phyloP scores from a whole-genome alignment of 2,888 invertebrate species.

The Venusia cambrica region DNA sequence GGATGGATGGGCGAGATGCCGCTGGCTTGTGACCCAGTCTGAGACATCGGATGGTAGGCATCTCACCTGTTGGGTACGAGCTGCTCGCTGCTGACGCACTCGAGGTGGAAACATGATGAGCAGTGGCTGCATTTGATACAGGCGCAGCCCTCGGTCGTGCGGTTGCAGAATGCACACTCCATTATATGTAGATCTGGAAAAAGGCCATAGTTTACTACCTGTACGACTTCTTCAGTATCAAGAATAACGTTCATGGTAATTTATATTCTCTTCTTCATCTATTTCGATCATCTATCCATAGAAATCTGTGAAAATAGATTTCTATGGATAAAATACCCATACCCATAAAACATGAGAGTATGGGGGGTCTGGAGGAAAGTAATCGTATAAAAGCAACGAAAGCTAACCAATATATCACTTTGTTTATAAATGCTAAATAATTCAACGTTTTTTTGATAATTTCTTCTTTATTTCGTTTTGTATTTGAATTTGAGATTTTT shows the following conservation, averaged over 20 bases:
- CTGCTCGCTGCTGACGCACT: slow-evolving; percentile 56
- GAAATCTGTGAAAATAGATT: too few relatives aligned
- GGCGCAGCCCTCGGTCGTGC: slow-evolving; percentile 59
- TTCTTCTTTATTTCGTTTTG: slow-evolving; percentile 5
- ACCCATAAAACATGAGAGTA: too few relatives aligned
- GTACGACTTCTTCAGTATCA: too few relatives aligned
- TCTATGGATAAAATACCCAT: too few relatives aligned
- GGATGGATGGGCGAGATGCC: too few relatives aligned
- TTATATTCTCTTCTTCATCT: too few relatives aligned
- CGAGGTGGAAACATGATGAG: slow-evolving; percentile 60
- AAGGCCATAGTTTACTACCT: too few relatives aligned
- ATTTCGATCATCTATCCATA: too few relatives aligned
- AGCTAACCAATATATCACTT: not conserved
- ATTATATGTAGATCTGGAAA: slow-evolving; percentile 44
- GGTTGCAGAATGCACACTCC: slow-evolving; percentile 63
- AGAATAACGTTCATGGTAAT: too few relatives aligned
- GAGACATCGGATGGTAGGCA: too few relatives aligned
- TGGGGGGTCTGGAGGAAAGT: slow-evolving; percentile 12
- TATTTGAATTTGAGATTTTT: slow-evolving; percentile 16
- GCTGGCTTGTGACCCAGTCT: too few relatives aligned
- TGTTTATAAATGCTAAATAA: slow-evolving; percentile 1
- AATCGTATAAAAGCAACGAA: slow-evolving; percentile 1
- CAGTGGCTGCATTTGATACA: slow-evolving; percentile 64
- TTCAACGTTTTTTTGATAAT: not conserved
- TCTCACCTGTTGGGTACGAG: slow-evolving; percentile 48